A percentile compares a stretch with the other conserved stretches of the same genome.
Evolutionary conservation across 2,888 invertebrate genomes (phyloP).

Genomic region (Tetropium fuscum): DNA sequence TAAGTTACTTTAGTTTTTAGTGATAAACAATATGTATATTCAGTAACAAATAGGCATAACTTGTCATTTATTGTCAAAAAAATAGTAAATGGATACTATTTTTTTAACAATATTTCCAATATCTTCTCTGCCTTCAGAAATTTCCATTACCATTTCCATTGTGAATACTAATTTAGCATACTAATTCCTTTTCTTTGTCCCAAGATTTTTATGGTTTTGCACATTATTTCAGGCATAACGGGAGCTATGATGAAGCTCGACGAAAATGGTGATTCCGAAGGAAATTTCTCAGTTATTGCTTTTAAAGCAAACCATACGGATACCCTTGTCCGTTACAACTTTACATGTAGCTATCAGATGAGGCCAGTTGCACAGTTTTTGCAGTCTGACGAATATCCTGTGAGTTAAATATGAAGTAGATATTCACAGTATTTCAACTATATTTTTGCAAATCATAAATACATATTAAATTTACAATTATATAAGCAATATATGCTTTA

Average conservation of each 20-base stretch:
- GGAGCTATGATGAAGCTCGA: slow-evolving; percentile 94
- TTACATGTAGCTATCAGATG: slow-evolving; percentile 83
- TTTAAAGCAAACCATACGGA: slow-evolving; percentile 68
- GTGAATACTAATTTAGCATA: too few species aligned
- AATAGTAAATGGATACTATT: too few species aligned
- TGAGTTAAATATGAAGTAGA: slow-evolving; percentile 71
- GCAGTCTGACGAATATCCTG: slow-evolving; percentile 75
- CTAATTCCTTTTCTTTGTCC: too few species aligned
- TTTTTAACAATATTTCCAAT: too few species aligned
- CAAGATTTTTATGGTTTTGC: too few species aligned
- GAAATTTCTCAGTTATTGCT: slow-evolving; percentile 95
- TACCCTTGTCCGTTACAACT: slow-evolving; percentile 67
- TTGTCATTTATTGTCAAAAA: too few species aligned
- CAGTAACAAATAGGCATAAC: too few species aligned
- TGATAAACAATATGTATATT: too few species aligned
- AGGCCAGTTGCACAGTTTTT: slow-evolving; percentile 87
- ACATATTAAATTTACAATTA: too few species aligned
- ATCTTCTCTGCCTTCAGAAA: too few species aligned
- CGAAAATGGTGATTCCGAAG: slow-evolving; percentile 94
- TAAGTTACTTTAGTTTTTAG: too few species aligned
- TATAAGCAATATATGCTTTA: slow-evolving; percentile 58
- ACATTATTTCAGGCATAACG: slow-evolving; percentile 81
- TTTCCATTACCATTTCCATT: too few species aligned
- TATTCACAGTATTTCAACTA: not conserved
- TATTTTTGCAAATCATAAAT: not conserved